Percentiles rank a stretch among this genome's conserved stretches.
These are phyloP conservation scores for Cheilosia soror DNA, from an alignment of 2,888 invertebrate species.

Conservation along the genomic window DNA sequence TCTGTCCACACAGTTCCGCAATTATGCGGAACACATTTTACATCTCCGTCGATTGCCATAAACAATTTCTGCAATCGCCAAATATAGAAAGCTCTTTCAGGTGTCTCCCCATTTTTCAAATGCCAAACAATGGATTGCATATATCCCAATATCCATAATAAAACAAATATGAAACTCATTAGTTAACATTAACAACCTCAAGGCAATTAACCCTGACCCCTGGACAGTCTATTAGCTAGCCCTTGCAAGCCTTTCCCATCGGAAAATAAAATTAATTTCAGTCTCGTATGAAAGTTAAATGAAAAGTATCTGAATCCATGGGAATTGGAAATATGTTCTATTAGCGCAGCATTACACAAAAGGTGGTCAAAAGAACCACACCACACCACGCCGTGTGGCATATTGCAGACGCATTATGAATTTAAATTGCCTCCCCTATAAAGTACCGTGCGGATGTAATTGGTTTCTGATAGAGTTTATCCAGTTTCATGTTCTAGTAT, in stretches of 20 bases:
- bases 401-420: conserved; percentile 51
- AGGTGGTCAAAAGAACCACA: conserved; percentile 30
- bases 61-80: neutral
- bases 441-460: conserved; percentile 16
- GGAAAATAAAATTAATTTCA: conserved; percentile 47
- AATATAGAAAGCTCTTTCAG: conserved; percentile 6
- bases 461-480: conserved; percentile 39
- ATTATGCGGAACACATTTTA: neutral
- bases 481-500: conserved; percentile 48
- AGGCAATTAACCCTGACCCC: conserved; percentile 52
- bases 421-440: conserved; percentile 22
- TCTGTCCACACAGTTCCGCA: neutral
- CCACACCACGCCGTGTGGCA: conserved; percentile 34
- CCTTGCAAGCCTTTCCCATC: conserved; percentile 26
- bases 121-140: conserved; percentile 23
- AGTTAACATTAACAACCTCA: conserved; percentile 50
- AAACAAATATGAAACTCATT: conserved; percentile 33
- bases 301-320: conserved; percentile 18
- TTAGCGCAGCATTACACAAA: conserved; percentile 12
- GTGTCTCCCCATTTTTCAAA: neutral
- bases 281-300: conserved; percentile 3
- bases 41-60: neutral
- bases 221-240: conserved; percentile 3
- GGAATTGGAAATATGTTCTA: conserved; percentile 53
- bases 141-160: conserved; percentile 27